A percentile compares a stretch with the other conserved stretches of the same genome.
phyloP scores from a whole-genome alignment of 2,888 invertebrate species.

The Drosophila tripunctata region DNA sequence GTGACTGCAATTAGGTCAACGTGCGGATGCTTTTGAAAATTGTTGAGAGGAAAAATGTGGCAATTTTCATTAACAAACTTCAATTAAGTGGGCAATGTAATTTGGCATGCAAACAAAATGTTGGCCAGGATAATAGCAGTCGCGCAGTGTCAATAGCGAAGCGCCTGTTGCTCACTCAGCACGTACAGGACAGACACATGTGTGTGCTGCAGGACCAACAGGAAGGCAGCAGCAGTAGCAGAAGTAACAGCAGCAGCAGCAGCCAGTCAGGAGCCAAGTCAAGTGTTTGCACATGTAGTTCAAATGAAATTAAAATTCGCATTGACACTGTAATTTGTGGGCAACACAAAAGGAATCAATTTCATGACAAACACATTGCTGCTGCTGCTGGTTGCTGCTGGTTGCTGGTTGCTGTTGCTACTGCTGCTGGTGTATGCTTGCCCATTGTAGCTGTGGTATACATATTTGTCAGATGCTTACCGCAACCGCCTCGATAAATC shows the following conservation, averaged over 20 bases:
- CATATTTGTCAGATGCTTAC: constrained; percentile 81
- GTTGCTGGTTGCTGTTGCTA: neutral
- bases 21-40: constrained; percentile 37
- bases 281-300: constrained; percentile 80
- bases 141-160: constrained; percentile 60
- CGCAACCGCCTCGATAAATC: constrained; percentile 84
- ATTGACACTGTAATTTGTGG: constrained; percentile 79
- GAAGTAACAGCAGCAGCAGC: no score
- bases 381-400: constrained; percentile 11
- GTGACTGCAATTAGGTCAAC: constrained; percentile 25
- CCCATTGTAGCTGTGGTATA: constrained; percentile 53
- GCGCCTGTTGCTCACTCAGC: constrained; percentile 67
- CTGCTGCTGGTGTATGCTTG: constrained; percentile 18
- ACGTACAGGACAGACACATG: constrained; percentile 31
- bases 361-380: constrained; percentile 56
- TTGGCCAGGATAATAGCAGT: constrained; percentile 69
- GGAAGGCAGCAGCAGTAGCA: constrained; percentile 5
- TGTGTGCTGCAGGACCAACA: constrained; percentile 50
- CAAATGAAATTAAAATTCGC: constrained; percentile 80
- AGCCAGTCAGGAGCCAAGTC: constrained; percentile 44
- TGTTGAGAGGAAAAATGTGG: constrained; percentile 57
- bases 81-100: constrained; percentile 74
- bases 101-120: constrained; percentile 76
- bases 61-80: constrained; percentile 77
- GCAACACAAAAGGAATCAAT: constrained; percentile 77